Base-by-base conservation (phyloP, 2,888 invertebrate species). In the Nowickia ferox region DNA sequence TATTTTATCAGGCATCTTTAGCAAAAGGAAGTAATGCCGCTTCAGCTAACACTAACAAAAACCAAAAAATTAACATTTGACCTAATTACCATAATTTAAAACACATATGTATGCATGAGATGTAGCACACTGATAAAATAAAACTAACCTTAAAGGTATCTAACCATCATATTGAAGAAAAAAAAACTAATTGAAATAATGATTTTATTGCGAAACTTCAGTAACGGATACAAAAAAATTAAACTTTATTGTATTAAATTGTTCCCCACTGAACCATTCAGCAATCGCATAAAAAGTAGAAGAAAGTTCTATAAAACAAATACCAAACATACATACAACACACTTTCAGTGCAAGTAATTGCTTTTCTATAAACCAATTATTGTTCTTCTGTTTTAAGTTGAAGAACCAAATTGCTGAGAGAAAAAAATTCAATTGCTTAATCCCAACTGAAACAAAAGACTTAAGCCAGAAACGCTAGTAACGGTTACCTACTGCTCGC, bases 1-100 rank as follows among this genome's bases (percentile, higher is more conserved):
- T 30, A 6, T 30, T 30, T 30, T 6, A 30, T 30, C 30, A 30
- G 6, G 30, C 6, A 30, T 22, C 2, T 30, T 30, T 30, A 30
- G 30, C 0, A 30, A 30, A 30, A 4, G 4, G 30, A 4, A 30
- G 4, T 2, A 3, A 30, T 30, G 30, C 30, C 3, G 30, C 30
- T 30, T 30, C 30, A 30, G 30, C 30, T 30, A 30, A 30, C 3
- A 30, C 4, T 30, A 30, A 22, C 22, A 22, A 30, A 30, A 30
- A 30, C 6, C 5, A 30, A 0, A 30, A 30, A 30, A 30, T 30
- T 30, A 57, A 13, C 40, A 53, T 19, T 22, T 75, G 78, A 11
- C 82, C 81, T 75, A 71, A 82, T 85, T 78, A 81, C 11, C 59
- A 72, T 86, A 82, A 82, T 66, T 55, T 30, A 1, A 46, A 13